phyloP scores from a whole-genome alignment of 2,888 invertebrate species.

The Latheticus oryzae region DNA sequence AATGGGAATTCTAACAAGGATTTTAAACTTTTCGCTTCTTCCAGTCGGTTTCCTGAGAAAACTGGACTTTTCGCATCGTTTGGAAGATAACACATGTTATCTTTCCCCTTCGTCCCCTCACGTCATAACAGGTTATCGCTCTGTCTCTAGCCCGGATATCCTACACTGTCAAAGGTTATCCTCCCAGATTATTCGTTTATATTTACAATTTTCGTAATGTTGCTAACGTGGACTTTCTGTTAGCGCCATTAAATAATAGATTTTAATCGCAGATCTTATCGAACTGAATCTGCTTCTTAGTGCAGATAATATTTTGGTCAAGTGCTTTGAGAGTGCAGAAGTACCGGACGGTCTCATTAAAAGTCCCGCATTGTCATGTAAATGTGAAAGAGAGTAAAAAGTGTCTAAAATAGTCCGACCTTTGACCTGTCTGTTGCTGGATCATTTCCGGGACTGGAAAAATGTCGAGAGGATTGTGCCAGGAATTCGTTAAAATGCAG shows the following conservation, averaged over 20 bases:
- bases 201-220: constrained; percentile 40
- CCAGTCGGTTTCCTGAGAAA: no score
- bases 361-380: constrained; percentile 31
- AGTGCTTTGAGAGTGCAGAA: constrained; percentile 14
- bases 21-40: no score
- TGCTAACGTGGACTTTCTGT: constrained; percentile 19
- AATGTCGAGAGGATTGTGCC: constrained; percentile 27
- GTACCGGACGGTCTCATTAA: constrained; percentile 34
- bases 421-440: constrained; percentile 16
- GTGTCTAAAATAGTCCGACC: constrained; percentile 32
- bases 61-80: no score
- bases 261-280: constrained; percentile 1
- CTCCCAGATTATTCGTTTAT: constrained; percentile 23
- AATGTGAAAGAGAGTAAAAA: constrained; percentile 13
- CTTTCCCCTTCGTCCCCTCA: not conserved
- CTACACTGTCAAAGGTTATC: constrained; percentile 37
- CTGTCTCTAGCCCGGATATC: constrained; percentile 33
- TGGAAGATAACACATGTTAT: no score
- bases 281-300: no score
- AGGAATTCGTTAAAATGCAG: constrained; percentile 45
- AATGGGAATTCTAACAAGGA: no score
- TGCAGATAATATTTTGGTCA: constrained; percentile 14
- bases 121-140: constrained; percentile 22
- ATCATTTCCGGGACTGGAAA: constrained; percentile 25
- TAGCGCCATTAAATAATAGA: constrained; percentile 26